Conservation (phyloP, 2,797 vertebrate species). For the Xiphophorus birchmanni region DNA sequence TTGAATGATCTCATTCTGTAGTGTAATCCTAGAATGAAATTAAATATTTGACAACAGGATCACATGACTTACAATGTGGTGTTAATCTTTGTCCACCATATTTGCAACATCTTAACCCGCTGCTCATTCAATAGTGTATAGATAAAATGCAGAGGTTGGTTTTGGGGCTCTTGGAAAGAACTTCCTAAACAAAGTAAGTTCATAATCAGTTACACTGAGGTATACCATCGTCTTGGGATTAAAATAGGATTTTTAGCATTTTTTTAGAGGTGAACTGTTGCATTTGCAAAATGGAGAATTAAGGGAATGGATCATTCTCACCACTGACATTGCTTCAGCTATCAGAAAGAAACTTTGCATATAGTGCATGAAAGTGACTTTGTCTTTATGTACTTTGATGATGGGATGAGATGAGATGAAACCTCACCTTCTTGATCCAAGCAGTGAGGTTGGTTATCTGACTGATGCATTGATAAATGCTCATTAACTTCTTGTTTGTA, state of each 20-base stretch:
- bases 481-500: neutral
- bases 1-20: neutral
- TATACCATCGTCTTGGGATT: neutral
- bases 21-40: neutral
- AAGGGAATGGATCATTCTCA: neutral
- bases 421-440: neutral
- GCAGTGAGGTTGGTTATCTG: neutral
- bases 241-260: neutral
- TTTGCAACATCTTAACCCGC: neutral
- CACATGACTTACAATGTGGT: neutral
- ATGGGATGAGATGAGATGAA: neutral
- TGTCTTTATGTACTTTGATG: neutral
- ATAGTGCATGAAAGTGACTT: neutral
- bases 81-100: neutral
- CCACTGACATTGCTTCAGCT: neutral
- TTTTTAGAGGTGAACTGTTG: neutral
- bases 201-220: neutral
- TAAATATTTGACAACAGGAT: neutral
- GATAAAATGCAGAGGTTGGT: neutral
- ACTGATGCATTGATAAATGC: neutral
- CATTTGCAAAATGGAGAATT: neutral
- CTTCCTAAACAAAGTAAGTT: neutral
- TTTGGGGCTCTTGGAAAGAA: neutral
- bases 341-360: neutral
- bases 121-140: neutral